Evolutionary conservation across 1,140 invertebrate genomes (phyloP).

Genomic region (Lepidurus arcticus): DNA sequence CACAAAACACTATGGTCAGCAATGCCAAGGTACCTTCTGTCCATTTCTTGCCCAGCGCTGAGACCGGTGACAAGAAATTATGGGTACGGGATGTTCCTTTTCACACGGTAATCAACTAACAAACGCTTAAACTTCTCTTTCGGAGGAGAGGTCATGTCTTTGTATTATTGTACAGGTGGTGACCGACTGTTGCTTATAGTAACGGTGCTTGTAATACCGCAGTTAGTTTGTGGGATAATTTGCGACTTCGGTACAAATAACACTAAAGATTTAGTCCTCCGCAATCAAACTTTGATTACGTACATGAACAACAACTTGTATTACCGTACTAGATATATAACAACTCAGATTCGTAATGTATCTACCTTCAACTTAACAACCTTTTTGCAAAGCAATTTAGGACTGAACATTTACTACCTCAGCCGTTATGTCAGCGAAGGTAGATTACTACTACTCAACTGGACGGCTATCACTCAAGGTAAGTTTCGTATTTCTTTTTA

Average conservation of each 20-base stretch:
- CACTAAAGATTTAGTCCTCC: background rate
- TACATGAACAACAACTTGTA: background rate
- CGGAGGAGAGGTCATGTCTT: background rate
- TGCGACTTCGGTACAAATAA: background rate
- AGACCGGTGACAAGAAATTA: too few species aligned
- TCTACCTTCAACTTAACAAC: background rate
- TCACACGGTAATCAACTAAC: too few species aligned
- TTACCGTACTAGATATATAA: background rate
- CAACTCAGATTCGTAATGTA: background rate
- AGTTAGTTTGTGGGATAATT: background rate
- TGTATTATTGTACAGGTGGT: background rate
- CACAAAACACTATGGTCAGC: too few species aligned
- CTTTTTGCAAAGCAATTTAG: background rate
- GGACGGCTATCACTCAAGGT: background rate
- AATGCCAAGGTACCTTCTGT: too few species aligned
- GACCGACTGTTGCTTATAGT: background rate
- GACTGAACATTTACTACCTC: background rate
- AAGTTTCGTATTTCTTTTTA: background rate
- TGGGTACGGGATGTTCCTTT: too few species aligned
- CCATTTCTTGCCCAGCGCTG: too few species aligned
- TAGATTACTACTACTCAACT: background rate
- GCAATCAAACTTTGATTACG: background rate
- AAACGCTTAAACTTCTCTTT: background rate
- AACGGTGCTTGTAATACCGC: background rate
- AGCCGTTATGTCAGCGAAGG: background rate